Evolutionary conservation across 1,140 invertebrate species (phyloP).

Genomic region (Panagrolaimus sp.): DNA sequence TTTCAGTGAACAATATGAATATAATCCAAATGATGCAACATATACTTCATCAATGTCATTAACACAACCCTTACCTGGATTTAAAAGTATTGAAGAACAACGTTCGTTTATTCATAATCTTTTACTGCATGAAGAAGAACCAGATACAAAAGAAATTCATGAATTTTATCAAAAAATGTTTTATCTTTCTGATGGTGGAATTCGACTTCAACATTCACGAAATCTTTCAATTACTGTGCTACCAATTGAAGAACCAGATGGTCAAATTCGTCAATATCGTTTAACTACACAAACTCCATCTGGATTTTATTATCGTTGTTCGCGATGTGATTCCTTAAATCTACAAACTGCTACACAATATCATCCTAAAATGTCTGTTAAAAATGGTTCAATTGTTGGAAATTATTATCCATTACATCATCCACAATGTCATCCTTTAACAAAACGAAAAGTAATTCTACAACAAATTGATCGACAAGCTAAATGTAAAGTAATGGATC

Average conservation of each 20-base stretch:
- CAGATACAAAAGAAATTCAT: background rate
- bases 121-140: background rate
- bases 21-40: background rate
- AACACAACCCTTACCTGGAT: background rate
- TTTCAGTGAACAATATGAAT: background rate
- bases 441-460: background rate
- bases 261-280: background rate
- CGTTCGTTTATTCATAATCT: background rate
- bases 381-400: slow-evolving; percentile 4
- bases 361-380: slow-evolving; percentile 1
- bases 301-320: background rate
- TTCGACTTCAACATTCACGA: background rate
- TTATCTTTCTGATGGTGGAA: background rate
- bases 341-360: background rate
- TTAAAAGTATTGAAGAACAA: background rate
- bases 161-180: slow-evolving; percentile 3
- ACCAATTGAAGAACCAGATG: slow-evolving; percentile 1
- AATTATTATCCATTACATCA: background rate
- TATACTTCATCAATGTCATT: background rate
- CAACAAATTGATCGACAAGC: slow-evolving; percentile 7
- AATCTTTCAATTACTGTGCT: background rate
- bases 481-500: background rate
- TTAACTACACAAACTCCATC: background rate
- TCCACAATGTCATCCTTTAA: background rate
- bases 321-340: background rate